Percentiles rank a stretch among this genome's conserved stretches.
Evolutionary conservation across 2,888 invertebrate genomes (phyloP).

Genomic region (Chymomyza procnemis): DNA sequence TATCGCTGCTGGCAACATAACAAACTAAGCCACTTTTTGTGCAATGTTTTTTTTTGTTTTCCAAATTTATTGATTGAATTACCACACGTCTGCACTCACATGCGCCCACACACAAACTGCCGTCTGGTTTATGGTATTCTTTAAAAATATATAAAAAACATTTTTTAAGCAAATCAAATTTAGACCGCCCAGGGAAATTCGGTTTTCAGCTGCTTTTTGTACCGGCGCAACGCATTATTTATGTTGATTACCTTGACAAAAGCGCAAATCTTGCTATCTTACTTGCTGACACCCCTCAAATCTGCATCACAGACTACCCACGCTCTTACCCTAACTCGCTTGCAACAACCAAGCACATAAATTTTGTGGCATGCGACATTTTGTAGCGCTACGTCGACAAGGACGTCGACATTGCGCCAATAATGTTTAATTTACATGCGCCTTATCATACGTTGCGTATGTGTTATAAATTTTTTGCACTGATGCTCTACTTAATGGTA

Average conservation of each 20-base stretch:
- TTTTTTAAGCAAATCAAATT: slow-evolving; percentile 22
- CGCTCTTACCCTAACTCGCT: not conserved
- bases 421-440: slow-evolving; percentile 34
- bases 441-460: slow-evolving; percentile 34
- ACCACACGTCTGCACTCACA: not conserved
- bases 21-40: not conserved
- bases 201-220: not conserved
- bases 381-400: slow-evolving; percentile 8
- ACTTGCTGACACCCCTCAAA: not conserved
- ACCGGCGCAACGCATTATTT: slow-evolving; percentile 1
- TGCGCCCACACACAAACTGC: not conserved
- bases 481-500: not conserved
- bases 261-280: not conserved
- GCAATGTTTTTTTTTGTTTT: not conserved
- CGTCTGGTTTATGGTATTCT: not conserved
- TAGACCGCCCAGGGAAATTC: not conserved
- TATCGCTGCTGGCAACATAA: not conserved
- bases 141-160: slow-evolving; percentile 7
- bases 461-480: slow-evolving; percentile 18
- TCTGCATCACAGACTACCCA: not conserved
- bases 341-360: not conserved
- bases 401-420: slow-evolving; percentile 3
- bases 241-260: slow-evolving; percentile 16
- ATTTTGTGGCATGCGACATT: slow-evolving; percentile 11
- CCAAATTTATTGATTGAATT: slow-evolving; percentile 51